Conservation (phyloP, 2,797 vertebrate genomes). For the Tadarida brasiliensis region DNA sequence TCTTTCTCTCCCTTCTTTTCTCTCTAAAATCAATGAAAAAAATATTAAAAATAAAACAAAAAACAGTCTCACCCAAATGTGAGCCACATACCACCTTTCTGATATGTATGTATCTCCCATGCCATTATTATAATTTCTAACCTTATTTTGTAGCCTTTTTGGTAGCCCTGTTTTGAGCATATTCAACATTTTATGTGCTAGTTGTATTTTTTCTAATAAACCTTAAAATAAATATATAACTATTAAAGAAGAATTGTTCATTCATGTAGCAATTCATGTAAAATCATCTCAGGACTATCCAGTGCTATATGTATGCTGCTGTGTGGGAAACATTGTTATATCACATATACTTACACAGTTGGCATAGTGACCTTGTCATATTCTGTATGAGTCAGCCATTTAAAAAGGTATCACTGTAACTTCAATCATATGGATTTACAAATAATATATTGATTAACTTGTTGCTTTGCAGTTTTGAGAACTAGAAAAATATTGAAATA, state of each 20-base stretch:
- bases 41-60: background rate
- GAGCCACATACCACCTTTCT: background rate
- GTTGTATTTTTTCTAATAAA: conserved; percentile 61
- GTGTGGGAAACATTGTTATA: background rate
- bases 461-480: conserved; percentile 57
- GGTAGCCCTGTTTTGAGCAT: conserved; percentile 9
- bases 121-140: conserved; percentile 19
- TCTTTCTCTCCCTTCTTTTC: background rate
- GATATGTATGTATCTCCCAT: background rate
- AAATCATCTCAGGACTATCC: conserved; percentile 74
- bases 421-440: conserved; percentile 63
- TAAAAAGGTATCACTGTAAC: conserved; percentile 60
- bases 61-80: background rate
- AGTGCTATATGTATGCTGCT: background rate
- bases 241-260: conserved; percentile 23
- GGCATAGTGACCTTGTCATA: conserved; percentile 20
- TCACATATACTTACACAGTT: background rate
- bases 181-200: conserved; percentile 54
- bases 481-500: conserved; percentile 37
- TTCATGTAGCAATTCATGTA: conserved; percentile 43
- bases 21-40: background rate
- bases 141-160: conserved; percentile 47
- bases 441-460: conserved; percentile 39
- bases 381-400: conserved; percentile 52
- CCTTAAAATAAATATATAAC: conserved; percentile 39